Evolutionary conservation across 1,140 invertebrate genomes (phyloP), one percentile per base, ranked within the genome.

Genomic region (Bicyclus anynana): DNA sequence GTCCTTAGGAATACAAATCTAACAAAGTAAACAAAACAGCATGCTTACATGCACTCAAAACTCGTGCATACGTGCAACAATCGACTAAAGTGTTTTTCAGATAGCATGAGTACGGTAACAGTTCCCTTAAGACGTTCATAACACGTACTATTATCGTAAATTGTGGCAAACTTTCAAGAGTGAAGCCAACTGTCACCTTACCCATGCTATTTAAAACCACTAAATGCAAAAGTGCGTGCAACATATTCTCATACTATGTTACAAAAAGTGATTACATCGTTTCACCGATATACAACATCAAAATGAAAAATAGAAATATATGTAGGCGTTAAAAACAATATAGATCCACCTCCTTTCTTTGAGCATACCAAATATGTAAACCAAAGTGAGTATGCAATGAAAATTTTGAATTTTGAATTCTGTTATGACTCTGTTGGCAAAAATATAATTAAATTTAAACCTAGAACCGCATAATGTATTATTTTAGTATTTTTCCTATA

Each of bases 391-490:
- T 65, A 67, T 35, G 47, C 65, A 61, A 69, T 58, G 53, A 63
- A 72, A 84, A 82, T 84, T 87, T 84, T 74, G 76, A 84, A 85
- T 85, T 87, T 87, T 77, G 80, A 77, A 67, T 70, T 69, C 80
- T 79, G 76, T 81, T 79, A 82, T 42, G 33, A 55, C 75, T 84
- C 79, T 77, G 80, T 75, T 84, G 81, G 77, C 81, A 83, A 86
- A 58, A 62, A 62, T 51, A 46, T 40, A 60, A 52, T 52, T 38
- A 40, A 17, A 37, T 14, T 48, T 60, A 2, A 27, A 29, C 48
- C 9, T 54, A 33, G n/a, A n/a, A n/a, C n/a, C n/a, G n/a, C n/a
- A n/a, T n/a, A n/a, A n/a, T n/a, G n/a, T n/a, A n/a, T n/a, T n/a
- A n/a, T n/a, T 14, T 13, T 1, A 13, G 3, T 38, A 5, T 4